These are phyloP conservation scores for Chironex yamaguchii DNA, from an alignment of 30 jellyfish, hydroid and myxozoan species.

Conservation along the genomic window DNA sequence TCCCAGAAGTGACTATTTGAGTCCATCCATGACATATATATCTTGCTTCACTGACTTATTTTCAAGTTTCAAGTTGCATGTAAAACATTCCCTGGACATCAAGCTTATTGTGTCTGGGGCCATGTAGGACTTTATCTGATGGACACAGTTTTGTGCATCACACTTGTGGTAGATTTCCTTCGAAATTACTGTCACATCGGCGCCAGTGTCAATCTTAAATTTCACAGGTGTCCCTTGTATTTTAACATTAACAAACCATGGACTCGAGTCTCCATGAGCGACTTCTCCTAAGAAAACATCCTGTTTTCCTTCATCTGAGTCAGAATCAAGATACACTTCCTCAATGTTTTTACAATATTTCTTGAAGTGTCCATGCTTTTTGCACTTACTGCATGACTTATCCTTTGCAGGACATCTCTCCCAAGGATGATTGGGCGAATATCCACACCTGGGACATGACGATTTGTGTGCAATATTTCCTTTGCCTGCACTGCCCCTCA, in stretches of 20 bases:
- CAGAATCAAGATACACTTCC: too few species aligned
- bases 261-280: neutral
- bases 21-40: slow-evolving; percentile 32
- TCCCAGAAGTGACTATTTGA: slow-evolving; percentile 20
- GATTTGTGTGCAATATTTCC: too few species aligned
- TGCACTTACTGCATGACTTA: neutral
- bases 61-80: neutral
- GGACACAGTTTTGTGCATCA: neutral
- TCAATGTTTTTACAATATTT: too few species aligned
- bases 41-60: slow-evolving; percentile 5
- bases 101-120: neutral
- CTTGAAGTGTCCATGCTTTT: neutral
- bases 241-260: neutral
- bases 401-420: neutral
- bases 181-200: neutral
- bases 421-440: neutral
- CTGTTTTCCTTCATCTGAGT: too few species aligned
- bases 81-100: neutral
- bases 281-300: neutral
- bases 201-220: neutral
- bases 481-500: too few species aligned
- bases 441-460: neutral
- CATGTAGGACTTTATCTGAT: neutral
- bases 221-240: neutral
- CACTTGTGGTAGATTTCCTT: neutral